These are phyloP conservation scores for Drosophila triauraria DNA, from an alignment of 1,140 invertebrate genomes.

Conservation along the genomic window DNA sequence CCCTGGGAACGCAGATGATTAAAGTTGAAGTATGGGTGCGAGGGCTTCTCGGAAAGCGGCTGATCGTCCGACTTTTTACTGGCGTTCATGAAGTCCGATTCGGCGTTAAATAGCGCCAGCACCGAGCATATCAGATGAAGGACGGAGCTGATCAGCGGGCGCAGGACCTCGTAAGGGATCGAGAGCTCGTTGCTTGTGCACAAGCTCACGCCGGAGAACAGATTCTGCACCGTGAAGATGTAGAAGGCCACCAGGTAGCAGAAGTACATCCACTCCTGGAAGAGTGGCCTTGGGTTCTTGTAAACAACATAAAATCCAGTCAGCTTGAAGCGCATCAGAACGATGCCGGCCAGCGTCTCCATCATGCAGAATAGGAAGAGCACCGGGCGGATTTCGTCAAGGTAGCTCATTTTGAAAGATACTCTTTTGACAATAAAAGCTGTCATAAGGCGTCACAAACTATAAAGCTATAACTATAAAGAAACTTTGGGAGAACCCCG, in stretches of 20 bases:
- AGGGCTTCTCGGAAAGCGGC: neutral
- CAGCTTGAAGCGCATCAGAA: neutral
- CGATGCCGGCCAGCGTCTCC: neutral
- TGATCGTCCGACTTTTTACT: neutral
- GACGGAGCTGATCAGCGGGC: constrained; percentile 3
- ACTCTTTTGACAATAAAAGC: neutral
- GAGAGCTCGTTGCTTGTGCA: neutral
- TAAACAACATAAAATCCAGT: neutral
- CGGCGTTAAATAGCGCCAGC: neutral
- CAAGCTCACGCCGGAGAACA: neutral
- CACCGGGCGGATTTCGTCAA: neutral
- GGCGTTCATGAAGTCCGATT: neutral
- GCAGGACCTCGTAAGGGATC: neutral
- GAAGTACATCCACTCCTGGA: neutral
- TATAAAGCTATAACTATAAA: too few relatives aligned
- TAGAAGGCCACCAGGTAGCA: neutral
- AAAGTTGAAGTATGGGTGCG: neutral
- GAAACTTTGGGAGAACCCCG: too few relatives aligned
- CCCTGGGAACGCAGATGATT: neutral
- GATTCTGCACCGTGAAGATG: neutral
- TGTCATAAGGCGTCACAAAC: neutral
- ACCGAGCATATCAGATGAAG: neutral
- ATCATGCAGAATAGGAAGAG: neutral
- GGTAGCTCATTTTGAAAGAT: neutral
- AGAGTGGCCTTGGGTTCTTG: neutral